Base-by-base conservation (phyloP, 1,140 invertebrate genomes). In the Caenorhabditis briggsae region DNA sequence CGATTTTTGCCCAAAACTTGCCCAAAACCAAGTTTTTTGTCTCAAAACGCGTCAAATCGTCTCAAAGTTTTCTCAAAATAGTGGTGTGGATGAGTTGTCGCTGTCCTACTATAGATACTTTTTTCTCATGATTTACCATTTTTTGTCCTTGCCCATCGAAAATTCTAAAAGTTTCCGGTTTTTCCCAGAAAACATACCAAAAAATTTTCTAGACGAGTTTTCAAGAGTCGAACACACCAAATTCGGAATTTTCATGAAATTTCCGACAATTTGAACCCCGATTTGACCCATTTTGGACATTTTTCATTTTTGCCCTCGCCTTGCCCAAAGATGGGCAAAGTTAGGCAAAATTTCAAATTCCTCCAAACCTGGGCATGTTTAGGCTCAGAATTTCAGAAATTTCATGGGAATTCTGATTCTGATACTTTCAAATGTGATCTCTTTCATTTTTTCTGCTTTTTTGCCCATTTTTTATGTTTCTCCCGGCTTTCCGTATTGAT, bases 401-500 rank as follows among this genome's bases (percentile, higher is more conserved):
- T 59, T 59, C 18, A 59, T 23, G 56, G 18, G 20, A 23, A 59
- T 33, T 33, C 33, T 33, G 33, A 33, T 33, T 33, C 33, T 33
- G 33, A 33, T 3, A 33, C 33, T 33, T 33, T 33, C 33, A 33
- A 33, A 33, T 33, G 33, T 33, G 33, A 33, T 33, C 33, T 33
- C 33, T n/a, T 59, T 59, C 3, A 61, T 25, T n/a, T 11, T 11
- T 25, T n/a, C 7, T 23, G 7, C 8, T n/a, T 61, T 61, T 23
- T 61, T 9, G 11, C 25, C 7, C n/a, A 9, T 61, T n/a, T 14
- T 61, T 20, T 11, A 3, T 25, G 23, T 7, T 20, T 33, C 8
- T 61, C 33, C 33, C 33, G 59, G 59, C 59, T 61, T 61, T 61
- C 59, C 59, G 33, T 23, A 61, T 61, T 61, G 59, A 61, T 61